phyloP scores from a whole-genome alignment of 2,113 vertebrate genomes.

The Mohoua ochrocephala region DNA sequence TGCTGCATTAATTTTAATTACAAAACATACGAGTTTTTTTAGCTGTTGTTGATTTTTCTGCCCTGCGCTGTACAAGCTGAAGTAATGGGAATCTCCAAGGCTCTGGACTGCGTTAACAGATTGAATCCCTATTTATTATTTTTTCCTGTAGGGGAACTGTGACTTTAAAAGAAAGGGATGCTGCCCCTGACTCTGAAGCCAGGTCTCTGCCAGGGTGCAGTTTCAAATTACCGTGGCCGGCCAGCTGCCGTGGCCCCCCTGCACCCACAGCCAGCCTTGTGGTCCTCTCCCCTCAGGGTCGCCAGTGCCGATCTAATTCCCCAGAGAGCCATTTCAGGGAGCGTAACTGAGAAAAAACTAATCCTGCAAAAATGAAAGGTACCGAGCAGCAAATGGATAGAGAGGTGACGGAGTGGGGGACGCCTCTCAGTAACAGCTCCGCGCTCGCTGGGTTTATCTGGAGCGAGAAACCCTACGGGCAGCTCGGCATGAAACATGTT shows the following conservation, averaged over 20 bases:
- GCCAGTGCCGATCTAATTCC: not conserved
- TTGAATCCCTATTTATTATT: not conserved
- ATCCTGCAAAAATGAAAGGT: not conserved
- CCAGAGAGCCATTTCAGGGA: not conserved
- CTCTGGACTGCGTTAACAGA: not conserved
- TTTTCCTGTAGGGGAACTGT: not conserved
- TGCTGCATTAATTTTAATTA: not conserved
- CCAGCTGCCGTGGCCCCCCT: not conserved
- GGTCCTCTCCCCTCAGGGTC: not conserved
- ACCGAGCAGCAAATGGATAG: accelerated
- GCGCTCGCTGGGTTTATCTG: not conserved
- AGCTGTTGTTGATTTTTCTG: not conserved
- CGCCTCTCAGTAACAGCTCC: not conserved
- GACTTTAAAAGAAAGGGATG: not conserved
- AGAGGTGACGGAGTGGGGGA: not conserved
- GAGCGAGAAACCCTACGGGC: not conserved
- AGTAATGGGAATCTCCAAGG: not conserved
- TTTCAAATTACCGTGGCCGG: not conserved
- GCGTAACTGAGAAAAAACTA: not conserved
- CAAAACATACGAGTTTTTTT: not conserved
- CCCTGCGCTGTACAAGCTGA: not conserved
- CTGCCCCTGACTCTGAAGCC: not conserved
- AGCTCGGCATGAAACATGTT: not conserved
- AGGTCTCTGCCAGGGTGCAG: not conserved
- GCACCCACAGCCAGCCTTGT: not conserved